These are phyloP conservation scores for Tipula lateralis DNA, from an alignment of 2,888 invertebrate genomes.

Conservation along the genomic window DNA sequence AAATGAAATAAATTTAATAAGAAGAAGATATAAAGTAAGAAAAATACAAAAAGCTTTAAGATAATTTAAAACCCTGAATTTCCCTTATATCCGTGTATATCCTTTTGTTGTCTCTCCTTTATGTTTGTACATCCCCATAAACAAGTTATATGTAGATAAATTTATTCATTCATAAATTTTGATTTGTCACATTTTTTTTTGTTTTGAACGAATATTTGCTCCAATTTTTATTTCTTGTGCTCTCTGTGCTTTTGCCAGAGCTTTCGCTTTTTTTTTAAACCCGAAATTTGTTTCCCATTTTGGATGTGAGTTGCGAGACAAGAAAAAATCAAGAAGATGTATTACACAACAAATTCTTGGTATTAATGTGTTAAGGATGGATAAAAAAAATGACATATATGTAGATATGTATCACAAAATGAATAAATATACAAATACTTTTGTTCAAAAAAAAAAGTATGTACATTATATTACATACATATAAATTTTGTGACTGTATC, in stretches of 20 bases:
- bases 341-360: constrained; percentile 1
- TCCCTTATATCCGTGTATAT: background rate
- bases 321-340: background rate
- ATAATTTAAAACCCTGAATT: background rate
- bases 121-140: background rate
- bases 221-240: background rate
- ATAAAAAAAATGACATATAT: background rate
- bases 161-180: constrained; percentile 24
- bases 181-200: constrained; percentile 3
- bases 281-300: background rate
- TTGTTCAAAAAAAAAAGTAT: background rate
- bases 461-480: background rate
- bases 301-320: background rate
- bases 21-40: background rate
- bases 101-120: background rate
- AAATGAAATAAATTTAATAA: background rate
- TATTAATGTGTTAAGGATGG: background rate
- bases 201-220: background rate
- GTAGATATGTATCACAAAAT: background rate
- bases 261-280: background rate
- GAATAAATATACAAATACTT: background rate
- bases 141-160: background rate
- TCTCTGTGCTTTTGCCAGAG: background rate
- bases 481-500: background rate
- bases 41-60: background rate